phyloP scores from a whole-genome alignment of 2,888 invertebrate genomes.

The Chymomyza amoena region DNA sequence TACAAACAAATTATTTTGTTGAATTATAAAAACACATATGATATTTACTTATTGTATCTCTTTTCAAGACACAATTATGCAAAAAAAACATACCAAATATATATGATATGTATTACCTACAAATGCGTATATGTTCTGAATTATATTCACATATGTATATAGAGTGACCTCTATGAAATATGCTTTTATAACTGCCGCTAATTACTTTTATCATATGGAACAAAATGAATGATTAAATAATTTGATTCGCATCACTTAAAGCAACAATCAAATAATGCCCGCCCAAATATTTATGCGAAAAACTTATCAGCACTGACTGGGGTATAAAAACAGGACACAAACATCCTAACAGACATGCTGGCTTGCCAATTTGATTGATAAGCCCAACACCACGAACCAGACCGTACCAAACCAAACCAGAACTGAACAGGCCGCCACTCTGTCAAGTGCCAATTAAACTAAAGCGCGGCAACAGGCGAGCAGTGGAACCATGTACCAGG shows the following conservation, averaged over 20 bases:
- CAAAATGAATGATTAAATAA: neutral
- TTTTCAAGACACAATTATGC: neutral
- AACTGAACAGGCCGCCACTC: slow-evolving; percentile 28
- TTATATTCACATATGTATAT: neutral
- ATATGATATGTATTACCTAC: neutral
- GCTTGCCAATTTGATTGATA: slow-evolving; percentile 63
- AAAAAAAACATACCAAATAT: neutral
- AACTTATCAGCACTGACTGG: neutral
- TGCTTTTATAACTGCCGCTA: slow-evolving; percentile 1
- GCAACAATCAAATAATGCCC: neutral
- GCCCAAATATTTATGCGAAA: slow-evolving; percentile 1
- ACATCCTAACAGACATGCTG: neutral
- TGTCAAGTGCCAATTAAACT: slow-evolving; percentile 71
- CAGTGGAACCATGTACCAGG: neutral
- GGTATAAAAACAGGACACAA: neutral
- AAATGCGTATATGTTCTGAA: neutral
- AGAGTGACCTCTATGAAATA: neutral
- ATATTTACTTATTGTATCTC: too few relatives aligned
- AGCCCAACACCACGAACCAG: slow-evolving; percentile 12
- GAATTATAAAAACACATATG: too few relatives aligned
- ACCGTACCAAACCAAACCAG: neutral
- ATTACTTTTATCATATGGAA: neutral
- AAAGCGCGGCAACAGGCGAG: slow-evolving; percentile 56
- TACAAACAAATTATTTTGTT: too few relatives aligned
- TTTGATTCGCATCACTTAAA: neutral